Base-by-base conservation (phyloP, 23 tunicate genomes). In the Trididemnum miniatum region DNA sequence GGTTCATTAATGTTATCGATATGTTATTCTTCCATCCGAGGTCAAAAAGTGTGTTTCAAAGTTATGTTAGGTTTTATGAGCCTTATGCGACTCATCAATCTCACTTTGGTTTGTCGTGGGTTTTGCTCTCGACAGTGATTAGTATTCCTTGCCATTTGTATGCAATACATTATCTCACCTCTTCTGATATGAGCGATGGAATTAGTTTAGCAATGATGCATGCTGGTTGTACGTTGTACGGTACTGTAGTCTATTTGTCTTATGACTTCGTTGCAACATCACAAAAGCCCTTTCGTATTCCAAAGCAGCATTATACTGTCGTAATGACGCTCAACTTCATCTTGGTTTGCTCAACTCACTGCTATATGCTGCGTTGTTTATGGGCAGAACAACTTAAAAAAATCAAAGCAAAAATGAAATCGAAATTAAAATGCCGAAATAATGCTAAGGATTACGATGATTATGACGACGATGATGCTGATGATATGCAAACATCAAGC, bases 191-290 rank as follows among this genome's bases (percentile, higher is more conserved):
- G 5, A 4, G 4, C 5, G 29, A 62, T 12, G 67, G 29, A 62
- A 4, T n/a, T 12, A n/a, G 22, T 26, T 12, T 26, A 62, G 67
- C 67, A 4, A 12, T 62, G 26, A n/a, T 62, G 29, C 29, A 62
- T 62, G 67, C 67, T 62, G 67, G 67, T 62, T n/a, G n/a, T n/a
- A 62, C 67, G 20, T 25, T 62, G 4, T 26, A 62, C 15, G 67
- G 67, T 20, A 62, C 67, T 62, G 15, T 25, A 12, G 67, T 62
- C 5, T 62, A 62, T n/a, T 25, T 62, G 29, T 62, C 67, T n/a
- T 62, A 62, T n/a, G 4, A 15, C 5, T 4, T n/a, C 5, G 15
- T 20, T 25, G 4, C 67, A 4, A 12, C 27, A 20, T 62, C 67
- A 4, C 26, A 62, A 25, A 62, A 62, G 54, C 54, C 12, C 9